phyloP scores from a whole-genome alignment of 1,140 invertebrate genomes.

The Neotoxoptera formosana region DNA sequence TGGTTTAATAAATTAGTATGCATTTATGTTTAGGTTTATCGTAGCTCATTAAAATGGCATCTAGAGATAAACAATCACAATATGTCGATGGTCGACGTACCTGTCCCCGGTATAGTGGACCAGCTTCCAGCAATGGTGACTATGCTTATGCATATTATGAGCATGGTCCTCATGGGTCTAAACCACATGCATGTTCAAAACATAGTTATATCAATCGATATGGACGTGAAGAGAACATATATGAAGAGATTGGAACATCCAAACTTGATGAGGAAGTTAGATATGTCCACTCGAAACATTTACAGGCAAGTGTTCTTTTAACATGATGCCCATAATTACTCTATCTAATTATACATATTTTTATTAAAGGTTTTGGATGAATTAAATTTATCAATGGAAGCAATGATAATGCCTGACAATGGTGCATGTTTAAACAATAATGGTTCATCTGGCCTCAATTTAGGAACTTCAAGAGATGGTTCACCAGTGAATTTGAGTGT shows the following conservation, averaged over 20 bases:
- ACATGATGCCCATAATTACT: neutral
- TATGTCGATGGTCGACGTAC: conserved; percentile 57
- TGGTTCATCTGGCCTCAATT: conserved; percentile 50
- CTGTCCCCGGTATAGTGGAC: conserved; percentile 61
- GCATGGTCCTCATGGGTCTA: conserved; percentile 66
- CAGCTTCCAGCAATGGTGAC: conserved; percentile 64
- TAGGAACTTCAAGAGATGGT: conserved; percentile 64
- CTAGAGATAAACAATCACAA: conserved; percentile 54
- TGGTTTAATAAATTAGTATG: neutral
- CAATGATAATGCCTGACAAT: conserved; percentile 79
- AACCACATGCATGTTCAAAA: conserved; percentile 60
- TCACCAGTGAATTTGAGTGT: conserved; percentile 75
- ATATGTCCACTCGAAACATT: conserved; percentile 62
- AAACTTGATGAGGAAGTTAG: conserved; percentile 81
- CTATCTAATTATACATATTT: neutral
- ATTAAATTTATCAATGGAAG: conserved; percentile 85
- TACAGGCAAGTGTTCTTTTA: conserved; percentile 60
- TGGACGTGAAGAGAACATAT: conserved; percentile 86
- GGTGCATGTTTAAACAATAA: conserved; percentile 51
- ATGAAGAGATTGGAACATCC: conserved; percentile 80
- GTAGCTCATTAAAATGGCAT: conserved; percentile 52
- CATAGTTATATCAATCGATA: conserved; percentile 76
- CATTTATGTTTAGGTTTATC: neutral
- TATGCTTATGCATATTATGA: conserved; percentile 84
- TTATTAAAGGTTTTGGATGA: conserved; percentile 76